These are phyloP conservation scores for Cephus pygmeus DNA, from an alignment of 2,888 invertebrate species.

Conservation along the genomic window DNA sequence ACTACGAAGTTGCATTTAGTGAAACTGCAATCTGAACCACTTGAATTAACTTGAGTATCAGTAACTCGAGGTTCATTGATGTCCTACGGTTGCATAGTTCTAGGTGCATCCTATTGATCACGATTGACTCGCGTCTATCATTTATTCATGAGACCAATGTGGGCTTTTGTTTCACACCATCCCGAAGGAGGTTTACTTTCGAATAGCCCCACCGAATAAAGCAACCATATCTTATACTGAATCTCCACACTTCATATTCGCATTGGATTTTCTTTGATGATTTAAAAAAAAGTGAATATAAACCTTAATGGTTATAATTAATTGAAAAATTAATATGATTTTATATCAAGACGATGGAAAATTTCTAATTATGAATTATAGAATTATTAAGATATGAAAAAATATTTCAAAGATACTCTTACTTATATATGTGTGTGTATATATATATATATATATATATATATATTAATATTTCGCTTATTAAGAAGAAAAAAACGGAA, in stretches of 20 bases:
- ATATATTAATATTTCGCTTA: not conserved
- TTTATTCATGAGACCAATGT: not conserved
- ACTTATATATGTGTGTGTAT: no score
- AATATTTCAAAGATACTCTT: not conserved
- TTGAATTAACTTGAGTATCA: not conserved
- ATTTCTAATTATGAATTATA: no score
- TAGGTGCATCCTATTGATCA: not conserved
- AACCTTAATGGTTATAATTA: no score
- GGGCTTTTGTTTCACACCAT: not conserved
- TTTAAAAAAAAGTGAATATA: no score
- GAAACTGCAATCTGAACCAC: no score
- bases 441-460: no score
- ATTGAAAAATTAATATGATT: no score
- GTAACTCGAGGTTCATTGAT: not conserved
- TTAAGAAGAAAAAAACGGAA: not conserved
- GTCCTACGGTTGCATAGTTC: not conserved
- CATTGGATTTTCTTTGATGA: not conserved
- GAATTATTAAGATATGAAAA: no score
- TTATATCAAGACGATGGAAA: no score
- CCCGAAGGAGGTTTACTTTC: not conserved
- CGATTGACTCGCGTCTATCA: not conserved
- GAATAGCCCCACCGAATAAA: not conserved
- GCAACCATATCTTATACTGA: not conserved
- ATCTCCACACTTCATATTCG: not conserved
- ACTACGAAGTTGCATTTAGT: not conserved